Evolutionary conservation across 2,797 vertebrate genomes (phyloP).

Genomic region (Siniperca scherzeri): DNA sequence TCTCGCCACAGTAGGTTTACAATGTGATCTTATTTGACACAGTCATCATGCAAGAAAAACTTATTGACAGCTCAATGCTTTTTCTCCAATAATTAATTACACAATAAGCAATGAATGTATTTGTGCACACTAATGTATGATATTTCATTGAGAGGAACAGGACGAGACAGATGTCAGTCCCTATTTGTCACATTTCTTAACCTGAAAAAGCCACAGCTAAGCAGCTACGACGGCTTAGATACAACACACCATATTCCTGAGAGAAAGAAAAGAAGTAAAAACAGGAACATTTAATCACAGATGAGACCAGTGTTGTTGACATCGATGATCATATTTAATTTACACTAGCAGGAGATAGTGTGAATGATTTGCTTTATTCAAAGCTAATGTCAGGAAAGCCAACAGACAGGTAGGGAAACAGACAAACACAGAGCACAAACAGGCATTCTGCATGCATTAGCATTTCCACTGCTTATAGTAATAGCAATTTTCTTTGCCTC

Average conservation of each 20-base stretch:
- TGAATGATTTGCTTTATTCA: constrained; percentile 49
- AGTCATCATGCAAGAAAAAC: constrained; percentile 32
- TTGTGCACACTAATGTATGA: constrained; percentile 26
- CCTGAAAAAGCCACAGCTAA: constrained; percentile 17
- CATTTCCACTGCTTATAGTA: background rate
- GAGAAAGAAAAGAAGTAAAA: constrained; percentile 8
- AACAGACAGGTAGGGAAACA: constrained; percentile 26
- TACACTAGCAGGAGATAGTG: background rate
- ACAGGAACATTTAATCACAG: constrained; percentile 17
- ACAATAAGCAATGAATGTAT: constrained; percentile 15
- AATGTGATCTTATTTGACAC: constrained; percentile 34
- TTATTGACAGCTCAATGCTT: constrained; percentile 23
- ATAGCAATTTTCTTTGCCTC: background rate
- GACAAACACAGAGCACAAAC: constrained; percentile 21
- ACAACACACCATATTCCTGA: background rate
- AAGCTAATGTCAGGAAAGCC: constrained; percentile 20
- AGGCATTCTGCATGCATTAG: constrained; percentile 37
- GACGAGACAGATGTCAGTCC: constrained; percentile 37
- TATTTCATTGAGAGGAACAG: constrained; percentile 5
- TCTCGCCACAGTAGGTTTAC: constrained; percentile 20
- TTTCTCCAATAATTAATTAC: constrained; percentile 26
- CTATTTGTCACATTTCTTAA: constrained; percentile 42
- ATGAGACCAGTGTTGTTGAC: constrained; percentile 12
- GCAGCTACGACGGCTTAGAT: background rate
- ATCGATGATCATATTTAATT: constrained; percentile 40